phyloP scores from a whole-genome alignment of 2,888 invertebrate genomes.

The Sarcophaga variegata region DNA sequence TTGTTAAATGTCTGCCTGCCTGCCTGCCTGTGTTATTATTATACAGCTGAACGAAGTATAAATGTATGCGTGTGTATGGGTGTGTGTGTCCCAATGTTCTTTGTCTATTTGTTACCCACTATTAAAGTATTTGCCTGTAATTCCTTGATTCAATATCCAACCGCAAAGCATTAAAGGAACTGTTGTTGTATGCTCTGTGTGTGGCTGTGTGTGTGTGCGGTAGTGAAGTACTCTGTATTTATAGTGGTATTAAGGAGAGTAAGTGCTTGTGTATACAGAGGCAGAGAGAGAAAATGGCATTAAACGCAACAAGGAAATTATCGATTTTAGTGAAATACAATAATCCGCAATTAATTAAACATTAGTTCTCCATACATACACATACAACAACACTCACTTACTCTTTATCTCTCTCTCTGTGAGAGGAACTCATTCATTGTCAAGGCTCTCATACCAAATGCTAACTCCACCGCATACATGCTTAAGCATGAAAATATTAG shows the following conservation, averaged over 20 bases:
- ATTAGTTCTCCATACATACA: slow-evolving; percentile 21
- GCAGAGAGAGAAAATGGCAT: slow-evolving; percentile 13
- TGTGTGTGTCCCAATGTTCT: background rate
- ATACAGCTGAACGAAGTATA: background rate
- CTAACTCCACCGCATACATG: background rate
- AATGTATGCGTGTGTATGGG: too few relatives aligned
- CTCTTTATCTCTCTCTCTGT: background rate
- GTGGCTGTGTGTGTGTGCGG: background rate
- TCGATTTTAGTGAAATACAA: slow-evolving; percentile 52
- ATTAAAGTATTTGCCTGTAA: slow-evolving; percentile 19
- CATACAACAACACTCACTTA: background rate
- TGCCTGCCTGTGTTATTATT: background rate
- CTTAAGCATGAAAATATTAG: slow-evolving; percentile 1
- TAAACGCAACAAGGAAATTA: slow-evolving; percentile 41
- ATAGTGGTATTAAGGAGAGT: background rate
- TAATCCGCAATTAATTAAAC: slow-evolving; percentile 59
- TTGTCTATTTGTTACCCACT: slow-evolving; percentile 21
- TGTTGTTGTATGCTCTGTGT: background rate
- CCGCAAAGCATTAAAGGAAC: slow-evolving; percentile 5
- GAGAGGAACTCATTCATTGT: background rate
- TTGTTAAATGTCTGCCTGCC: background rate
- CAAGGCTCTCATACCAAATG: slow-evolving; percentile 9
- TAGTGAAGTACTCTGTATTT: background rate
- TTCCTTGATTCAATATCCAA: slow-evolving; percentile 42
- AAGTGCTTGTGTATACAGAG: background rate